These are phyloP conservation scores for Teleogryllus oceanicus DNA, from an alignment of 2,888 invertebrate genomes.

Conservation along the genomic window DNA sequence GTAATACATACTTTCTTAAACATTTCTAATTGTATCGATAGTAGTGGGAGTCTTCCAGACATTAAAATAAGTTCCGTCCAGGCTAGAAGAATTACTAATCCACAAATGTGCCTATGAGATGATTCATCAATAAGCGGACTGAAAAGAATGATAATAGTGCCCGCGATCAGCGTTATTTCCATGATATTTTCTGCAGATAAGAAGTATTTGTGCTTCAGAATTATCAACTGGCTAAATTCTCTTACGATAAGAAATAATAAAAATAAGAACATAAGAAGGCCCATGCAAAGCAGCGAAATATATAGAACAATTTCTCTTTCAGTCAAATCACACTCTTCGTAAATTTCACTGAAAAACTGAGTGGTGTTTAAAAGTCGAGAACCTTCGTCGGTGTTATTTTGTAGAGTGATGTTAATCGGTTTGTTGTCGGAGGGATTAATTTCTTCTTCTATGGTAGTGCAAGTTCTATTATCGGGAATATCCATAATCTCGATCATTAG, in stretches of 20 bases:
- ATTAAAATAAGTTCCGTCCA: conserved; percentile 22
- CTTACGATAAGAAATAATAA: neutral
- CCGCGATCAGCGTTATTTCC: neutral
- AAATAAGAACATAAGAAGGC: neutral
- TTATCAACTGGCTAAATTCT: neutral
- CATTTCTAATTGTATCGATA: conserved; percentile 22
- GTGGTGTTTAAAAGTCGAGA: too few relatives aligned
- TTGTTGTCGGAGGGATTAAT: too few relatives aligned
- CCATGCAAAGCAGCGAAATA: neutral
- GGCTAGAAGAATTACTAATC: neutral
- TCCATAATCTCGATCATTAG: neutral
- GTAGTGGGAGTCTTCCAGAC: neutral
- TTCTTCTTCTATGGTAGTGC: too few relatives aligned
- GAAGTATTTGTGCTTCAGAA: neutral
- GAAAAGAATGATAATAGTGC: neutral
- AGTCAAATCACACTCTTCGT: too few relatives aligned
- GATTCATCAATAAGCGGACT: neutral
- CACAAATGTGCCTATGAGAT: neutral
- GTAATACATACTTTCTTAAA: conserved; percentile 20
- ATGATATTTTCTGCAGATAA: conserved; percentile 5
- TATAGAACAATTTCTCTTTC: too few relatives aligned
- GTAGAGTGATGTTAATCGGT: too few relatives aligned
- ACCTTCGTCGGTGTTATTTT: too few relatives aligned
- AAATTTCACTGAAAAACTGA: too few relatives aligned
- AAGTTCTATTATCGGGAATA: too few relatives aligned